phyloP scores from a whole-genome alignment of 2,113 vertebrate genomes.

The Noctilio leporinus region DNA sequence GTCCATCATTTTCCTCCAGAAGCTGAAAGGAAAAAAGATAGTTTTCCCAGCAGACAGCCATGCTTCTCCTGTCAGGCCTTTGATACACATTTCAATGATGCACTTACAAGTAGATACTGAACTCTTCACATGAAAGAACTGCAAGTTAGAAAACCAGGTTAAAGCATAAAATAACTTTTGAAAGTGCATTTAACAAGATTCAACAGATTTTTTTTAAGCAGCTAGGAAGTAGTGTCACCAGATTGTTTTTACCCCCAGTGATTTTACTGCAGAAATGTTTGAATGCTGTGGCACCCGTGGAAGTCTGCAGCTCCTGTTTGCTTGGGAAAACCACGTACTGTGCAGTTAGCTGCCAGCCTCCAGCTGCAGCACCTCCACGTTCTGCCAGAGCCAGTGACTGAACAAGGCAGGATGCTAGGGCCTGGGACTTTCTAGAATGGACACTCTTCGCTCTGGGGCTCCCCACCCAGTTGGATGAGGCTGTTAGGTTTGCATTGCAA shows the following conservation, averaged over 20 bases:
- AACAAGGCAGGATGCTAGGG: no score
- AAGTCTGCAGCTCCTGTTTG: not conserved
- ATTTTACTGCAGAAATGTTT: not conserved
- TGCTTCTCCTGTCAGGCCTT: conserved; percentile 6
- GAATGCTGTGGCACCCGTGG: not conserved
- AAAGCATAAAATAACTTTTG: conserved; percentile 15
- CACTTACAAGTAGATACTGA: conserved; percentile 18
- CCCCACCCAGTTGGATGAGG: not conserved
- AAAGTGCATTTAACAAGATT: conserved; percentile 10
- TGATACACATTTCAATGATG: not conserved
- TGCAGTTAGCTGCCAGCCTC: not conserved
- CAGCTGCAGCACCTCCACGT: not conserved
- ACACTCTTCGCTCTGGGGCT: not conserved
- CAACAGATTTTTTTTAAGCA: conserved; percentile 12
- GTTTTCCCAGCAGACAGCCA: not conserved
- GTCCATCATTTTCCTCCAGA: not conserved
- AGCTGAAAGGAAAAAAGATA: not conserved
- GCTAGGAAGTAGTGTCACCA: conserved; percentile 9
- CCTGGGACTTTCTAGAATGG: not conserved
- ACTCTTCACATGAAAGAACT: not conserved
- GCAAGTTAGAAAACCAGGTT: not conserved
- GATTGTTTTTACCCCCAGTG: conserved; percentile 17
- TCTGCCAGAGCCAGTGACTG: not conserved
- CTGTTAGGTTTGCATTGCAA: not conserved
- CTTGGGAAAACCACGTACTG: not conserved